Conservation (phyloP, 2,888 invertebrate genomes). For the Blera fallax region DNA sequence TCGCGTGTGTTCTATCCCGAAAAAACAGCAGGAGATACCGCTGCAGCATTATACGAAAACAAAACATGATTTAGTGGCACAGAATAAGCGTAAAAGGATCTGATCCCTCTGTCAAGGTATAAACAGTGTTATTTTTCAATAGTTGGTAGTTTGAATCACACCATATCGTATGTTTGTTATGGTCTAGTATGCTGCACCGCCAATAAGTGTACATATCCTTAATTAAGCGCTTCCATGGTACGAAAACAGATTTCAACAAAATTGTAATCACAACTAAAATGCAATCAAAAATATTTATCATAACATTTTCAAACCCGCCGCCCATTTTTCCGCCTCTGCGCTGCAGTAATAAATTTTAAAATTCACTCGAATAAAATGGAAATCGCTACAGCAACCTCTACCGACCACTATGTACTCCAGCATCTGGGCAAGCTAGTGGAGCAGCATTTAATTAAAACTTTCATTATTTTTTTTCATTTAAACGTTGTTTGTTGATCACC, state of each 20-base stretch:
- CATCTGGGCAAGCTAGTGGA: background rate
- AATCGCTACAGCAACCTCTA: background rate
- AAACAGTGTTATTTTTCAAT: too few species aligned
- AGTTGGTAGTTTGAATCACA: too few species aligned
- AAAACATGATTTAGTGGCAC: too few species aligned
- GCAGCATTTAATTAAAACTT: constrained; percentile 32
- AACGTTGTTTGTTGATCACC: background rate
- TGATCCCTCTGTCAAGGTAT: too few species aligned
- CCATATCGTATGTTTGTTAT: background rate
- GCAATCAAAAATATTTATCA: background rate
- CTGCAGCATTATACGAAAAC: too few species aligned
- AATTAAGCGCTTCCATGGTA: background rate
- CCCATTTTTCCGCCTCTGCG: background rate
- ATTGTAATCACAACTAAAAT: background rate
- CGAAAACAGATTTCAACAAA: background rate
- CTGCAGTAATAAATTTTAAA: background rate
- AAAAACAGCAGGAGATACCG: too few species aligned
- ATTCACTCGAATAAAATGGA: background rate
- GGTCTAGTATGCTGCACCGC: background rate
- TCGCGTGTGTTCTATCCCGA: too few species aligned
- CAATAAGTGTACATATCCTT: background rate
- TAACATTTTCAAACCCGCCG: background rate
- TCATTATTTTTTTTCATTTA: constrained; percentile 22
- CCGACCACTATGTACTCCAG: background rate
- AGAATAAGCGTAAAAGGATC: too few species aligned